phyloP scores from a whole-genome alignment of 2,113 vertebrate species.

The Peromyscus polionotus region DNA sequence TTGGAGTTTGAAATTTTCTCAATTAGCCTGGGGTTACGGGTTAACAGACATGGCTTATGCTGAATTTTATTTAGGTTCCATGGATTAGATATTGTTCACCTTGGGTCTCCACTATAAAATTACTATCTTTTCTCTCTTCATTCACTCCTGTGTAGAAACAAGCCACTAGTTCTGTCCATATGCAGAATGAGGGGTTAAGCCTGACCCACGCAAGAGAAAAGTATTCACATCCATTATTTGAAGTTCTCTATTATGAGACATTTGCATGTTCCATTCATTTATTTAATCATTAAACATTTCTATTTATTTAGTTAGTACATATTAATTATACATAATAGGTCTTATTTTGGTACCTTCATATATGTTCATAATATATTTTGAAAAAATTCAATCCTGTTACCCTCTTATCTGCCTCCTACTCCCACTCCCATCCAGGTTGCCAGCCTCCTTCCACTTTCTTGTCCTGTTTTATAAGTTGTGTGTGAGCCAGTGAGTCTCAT shows the following conservation, averaged over 20 bases:
- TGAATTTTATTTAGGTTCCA: background rate
- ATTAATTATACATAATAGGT: background rate
- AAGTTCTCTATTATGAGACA: background rate
- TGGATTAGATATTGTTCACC: background rate
- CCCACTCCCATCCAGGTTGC: background rate
- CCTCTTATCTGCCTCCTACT: background rate
- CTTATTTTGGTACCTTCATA: background rate
- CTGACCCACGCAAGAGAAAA: background rate
- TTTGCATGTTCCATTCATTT: background rate
- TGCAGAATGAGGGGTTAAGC: background rate
- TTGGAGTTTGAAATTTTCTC: background rate
- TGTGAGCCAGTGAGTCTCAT: background rate
- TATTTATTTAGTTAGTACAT: background rate
- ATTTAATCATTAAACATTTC: background rate
- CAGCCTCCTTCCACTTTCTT: background rate
- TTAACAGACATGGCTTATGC: background rate
- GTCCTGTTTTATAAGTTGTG: background rate
- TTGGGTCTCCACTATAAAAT: background rate
- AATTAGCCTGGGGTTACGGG: background rate
- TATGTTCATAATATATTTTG: background rate
- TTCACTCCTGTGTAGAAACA: background rate
- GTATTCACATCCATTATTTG: background rate
- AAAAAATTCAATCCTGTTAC: background rate
- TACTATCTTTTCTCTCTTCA: background rate
- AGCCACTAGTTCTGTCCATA: background rate